These are phyloP conservation scores for Drosophila busckii DNA, from an alignment of 1,140 invertebrate genomes.

Conservation along the genomic window DNA sequence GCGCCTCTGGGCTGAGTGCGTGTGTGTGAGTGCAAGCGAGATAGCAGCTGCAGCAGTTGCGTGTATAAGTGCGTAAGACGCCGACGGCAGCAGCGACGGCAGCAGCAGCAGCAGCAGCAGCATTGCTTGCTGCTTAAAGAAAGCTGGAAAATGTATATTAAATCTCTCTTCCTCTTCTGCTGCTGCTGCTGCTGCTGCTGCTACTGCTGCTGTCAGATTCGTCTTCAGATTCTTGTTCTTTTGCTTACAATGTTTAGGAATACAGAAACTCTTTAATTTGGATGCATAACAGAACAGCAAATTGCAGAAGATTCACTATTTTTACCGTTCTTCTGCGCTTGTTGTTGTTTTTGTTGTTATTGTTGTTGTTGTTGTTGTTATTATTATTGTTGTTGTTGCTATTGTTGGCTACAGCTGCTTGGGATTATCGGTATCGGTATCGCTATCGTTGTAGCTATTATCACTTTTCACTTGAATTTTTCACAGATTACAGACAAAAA, in stretches of 20 bases:
- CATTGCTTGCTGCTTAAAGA: constrained; percentile 14
- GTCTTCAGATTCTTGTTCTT: constrained; percentile 6
- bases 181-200: too few relatives aligned
- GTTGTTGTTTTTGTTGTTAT: too few relatives aligned
- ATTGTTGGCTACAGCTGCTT: too few relatives aligned
- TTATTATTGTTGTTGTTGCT: too few relatives aligned
- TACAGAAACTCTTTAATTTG: background rate
- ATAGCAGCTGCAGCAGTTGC: constrained; percentile 33
- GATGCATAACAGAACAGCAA: too few relatives aligned
- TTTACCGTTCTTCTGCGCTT: too few relatives aligned
- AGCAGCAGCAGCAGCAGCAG: background rate
- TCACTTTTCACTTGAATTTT: constrained; percentile 1
- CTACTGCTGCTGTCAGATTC: too few relatives aligned
- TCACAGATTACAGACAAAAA: too few relatives aligned
- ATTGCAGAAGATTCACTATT: too few relatives aligned
- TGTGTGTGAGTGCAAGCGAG: constrained; percentile 32
- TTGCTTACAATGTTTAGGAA: constrained; percentile 6
- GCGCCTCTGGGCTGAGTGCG: background rate
- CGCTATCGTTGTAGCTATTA: constrained; percentile 7
- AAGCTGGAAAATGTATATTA: constrained; percentile 26
- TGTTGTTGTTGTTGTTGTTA: too few relatives aligned
- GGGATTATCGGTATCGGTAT: constrained; percentile 5
- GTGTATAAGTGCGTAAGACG: constrained; percentile 46
- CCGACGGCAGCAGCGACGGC: background rate
- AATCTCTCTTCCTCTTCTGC: background rate